phyloP scores from a whole-genome alignment of 2,888 invertebrate species.

The Tridacna crocea region DNA sequence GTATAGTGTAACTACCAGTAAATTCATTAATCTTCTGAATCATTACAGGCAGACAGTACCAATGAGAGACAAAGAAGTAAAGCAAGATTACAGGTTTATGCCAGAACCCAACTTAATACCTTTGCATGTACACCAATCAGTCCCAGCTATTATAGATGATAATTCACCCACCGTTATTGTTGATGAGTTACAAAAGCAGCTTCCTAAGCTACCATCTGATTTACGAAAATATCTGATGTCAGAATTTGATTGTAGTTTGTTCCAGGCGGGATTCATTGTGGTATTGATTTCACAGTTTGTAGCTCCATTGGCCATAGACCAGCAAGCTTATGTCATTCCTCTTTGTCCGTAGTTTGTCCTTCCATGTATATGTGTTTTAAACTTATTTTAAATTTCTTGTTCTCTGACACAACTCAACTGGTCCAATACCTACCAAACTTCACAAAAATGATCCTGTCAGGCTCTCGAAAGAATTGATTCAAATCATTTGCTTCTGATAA shows the following conservation, averaged over 20 bases:
- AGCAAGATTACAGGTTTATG: slow-evolving; percentile 97
- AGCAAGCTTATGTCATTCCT: no score
- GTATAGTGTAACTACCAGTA: neutral
- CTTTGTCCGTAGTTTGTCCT: no score
- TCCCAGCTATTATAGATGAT: slow-evolving; percentile 20
- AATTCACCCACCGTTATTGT: slow-evolving; percentile 32
- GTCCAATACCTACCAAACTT: no score
- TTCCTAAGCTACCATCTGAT: slow-evolving; percentile 45
- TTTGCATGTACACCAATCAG: slow-evolving; percentile 84
- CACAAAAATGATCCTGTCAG: no score
- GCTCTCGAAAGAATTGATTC: no score
- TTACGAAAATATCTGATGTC: slow-evolving; percentile 36
- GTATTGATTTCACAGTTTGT: slow-evolving; percentile 13
- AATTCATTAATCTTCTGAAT: neutral
- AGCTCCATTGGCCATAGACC: no score
- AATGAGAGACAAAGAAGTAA: slow-evolving; percentile 98
- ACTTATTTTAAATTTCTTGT: no score
- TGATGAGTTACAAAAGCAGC: slow-evolving; percentile 34
- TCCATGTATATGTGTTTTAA: no score
- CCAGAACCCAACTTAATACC: slow-evolving; percentile 99
- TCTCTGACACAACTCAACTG: no score
- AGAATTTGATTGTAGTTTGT: slow-evolving; percentile 42
- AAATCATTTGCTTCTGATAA: no score
- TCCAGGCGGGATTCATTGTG: slow-evolving; percentile 52
- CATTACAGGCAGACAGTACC: slow-evolving; percentile 88